Percentiles rank a stretch among this genome's conserved stretches.
These are phyloP conservation scores for Polydrusus tereticollis DNA, from an alignment of 2,888 invertebrate species.

Conservation along the genomic window DNA sequence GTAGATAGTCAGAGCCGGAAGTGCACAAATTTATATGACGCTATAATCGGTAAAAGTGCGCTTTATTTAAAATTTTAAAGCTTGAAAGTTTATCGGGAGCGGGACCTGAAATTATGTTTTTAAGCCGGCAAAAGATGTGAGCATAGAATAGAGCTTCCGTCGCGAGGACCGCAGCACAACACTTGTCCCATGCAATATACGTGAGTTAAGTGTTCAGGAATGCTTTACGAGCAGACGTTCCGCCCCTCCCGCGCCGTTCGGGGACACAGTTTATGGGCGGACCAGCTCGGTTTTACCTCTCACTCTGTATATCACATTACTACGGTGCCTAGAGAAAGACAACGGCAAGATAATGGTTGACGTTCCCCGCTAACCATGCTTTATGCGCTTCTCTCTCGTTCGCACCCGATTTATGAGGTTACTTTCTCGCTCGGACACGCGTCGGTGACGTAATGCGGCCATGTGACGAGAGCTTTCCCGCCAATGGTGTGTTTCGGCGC, in stretches of 20 bases:
- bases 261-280: slow-evolving; percentile 67
- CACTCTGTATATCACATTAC: slow-evolving; percentile 36
- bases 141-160: slow-evolving; percentile 57
- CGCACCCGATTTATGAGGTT: slow-evolving; percentile 67
- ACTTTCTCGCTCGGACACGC: slow-evolving; percentile 67
- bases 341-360: slow-evolving; percentile 68
- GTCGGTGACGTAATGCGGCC: slow-evolving; percentile 66
- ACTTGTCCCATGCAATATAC: slow-evolving; percentile 67
- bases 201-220: slow-evolving; percentile 69
- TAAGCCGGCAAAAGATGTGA: slow-evolving; percentile 55
- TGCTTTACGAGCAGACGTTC: slow-evolving; percentile 67
- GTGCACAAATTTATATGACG: slow-evolving; percentile 40
- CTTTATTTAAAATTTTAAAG: slow-evolving; percentile 10
- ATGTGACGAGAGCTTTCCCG: slow-evolving; percentile 63
- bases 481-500: slow-evolving; percentile 66
- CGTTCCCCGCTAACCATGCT: slow-evolving; percentile 69
- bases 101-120: slow-evolving; percentile 7
- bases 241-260: slow-evolving; percentile 60
- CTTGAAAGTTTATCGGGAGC: slow-evolving; percentile 2
- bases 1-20: slow-evolving; percentile 40
- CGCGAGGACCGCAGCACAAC: slow-evolving; percentile 61
- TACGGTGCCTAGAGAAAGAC: slow-evolving; percentile 56
- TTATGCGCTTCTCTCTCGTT: slow-evolving; percentile 69
- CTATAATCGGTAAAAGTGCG: slow-evolving; percentile 21
- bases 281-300: slow-evolving; percentile 67